Base-by-base conservation (phyloP, 2,797 vertebrate genomes). In the Potorous gilbertii region DNA sequence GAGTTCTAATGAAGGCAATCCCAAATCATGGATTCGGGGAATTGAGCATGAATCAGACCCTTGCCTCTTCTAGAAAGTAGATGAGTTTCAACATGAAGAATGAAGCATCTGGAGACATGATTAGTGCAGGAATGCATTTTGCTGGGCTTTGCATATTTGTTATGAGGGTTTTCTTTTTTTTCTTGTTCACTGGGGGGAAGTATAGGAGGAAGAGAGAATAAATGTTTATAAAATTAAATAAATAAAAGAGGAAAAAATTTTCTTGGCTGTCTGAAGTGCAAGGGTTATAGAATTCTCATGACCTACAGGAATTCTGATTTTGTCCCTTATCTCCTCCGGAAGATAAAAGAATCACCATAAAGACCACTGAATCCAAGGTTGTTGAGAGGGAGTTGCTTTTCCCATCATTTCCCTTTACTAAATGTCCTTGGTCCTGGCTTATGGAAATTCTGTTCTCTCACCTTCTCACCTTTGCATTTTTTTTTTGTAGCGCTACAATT, bases 241-340 rank as follows among this genome's bases (percentile, higher is more conserved):
- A 46, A 87, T 46, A 50, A 81, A 56, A 74, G 46, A 87, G 21
- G 21, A 8, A 27, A 95, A 97, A 96, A 93, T 24, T 13, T 29
- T 91, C 13, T 55, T 96, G 90, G 90, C 54, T 54, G 46, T 94
- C 96, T 57, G 57, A 91, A 31, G 81, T 52, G 5, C 24, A 50
- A 1, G 34, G 40, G 12, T 5, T 62, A 46, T 57, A 46, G 57
- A 90, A 55, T 90, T 89, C 1, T 96, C 55, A 29, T 62, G 94
- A 92, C 21, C 91, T 57, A 92, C 74, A 59, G 54, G 93, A 74
- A 91, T 93, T 46, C 10, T 93, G 54, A 92, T 50, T 95, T 95
- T 50, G 3, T 31, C 50, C 13, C 12, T 28, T 54, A 89, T 87
- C 56, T 96, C 24, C 96, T 95, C 92, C 90, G 91, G 24, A 59